These are phyloP conservation scores for Regulus satrapa DNA, from an alignment of 2,113 vertebrate genomes.

Conservation along the genomic window DNA sequence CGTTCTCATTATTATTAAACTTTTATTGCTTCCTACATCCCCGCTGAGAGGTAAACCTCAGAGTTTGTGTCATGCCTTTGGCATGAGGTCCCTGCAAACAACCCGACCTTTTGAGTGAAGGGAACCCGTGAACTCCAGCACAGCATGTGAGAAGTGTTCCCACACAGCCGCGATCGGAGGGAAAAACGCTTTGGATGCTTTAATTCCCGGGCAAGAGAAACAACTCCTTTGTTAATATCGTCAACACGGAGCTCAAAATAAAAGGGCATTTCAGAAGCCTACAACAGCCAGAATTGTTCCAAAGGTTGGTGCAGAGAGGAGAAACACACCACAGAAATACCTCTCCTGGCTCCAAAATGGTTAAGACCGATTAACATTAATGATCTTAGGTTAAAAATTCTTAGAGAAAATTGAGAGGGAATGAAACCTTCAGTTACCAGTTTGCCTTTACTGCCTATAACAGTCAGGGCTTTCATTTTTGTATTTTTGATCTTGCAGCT, in stretches of 20 bases:
- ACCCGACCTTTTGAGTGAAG: conserved; percentile 7
- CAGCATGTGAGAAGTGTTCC: conserved; percentile 15
- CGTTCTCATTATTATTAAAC: background rate
- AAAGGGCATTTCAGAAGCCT: background rate
- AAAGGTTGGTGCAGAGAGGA: background rate
- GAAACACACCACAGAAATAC: background rate
- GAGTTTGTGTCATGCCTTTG: background rate
- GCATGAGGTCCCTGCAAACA: background rate
- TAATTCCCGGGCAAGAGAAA: conserved; percentile 41
- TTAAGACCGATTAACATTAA: background rate
- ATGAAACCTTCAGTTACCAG: background rate
- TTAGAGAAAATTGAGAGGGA: background rate
- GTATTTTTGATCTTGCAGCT: background rate
- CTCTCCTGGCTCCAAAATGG: background rate
- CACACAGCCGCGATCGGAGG: background rate
- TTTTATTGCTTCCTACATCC: conserved; percentile 26
- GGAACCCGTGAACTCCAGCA: background rate
- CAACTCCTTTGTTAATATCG: background rate
- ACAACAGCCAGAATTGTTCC: background rate
- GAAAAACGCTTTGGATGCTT: background rate
- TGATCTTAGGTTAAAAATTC: background rate
- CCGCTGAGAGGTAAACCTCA: conserved; percentile 1
- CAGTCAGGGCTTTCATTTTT: background rate
- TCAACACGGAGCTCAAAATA: background rate
- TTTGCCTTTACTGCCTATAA: background rate